Base-by-base conservation (phyloP, 2,113 vertebrate genomes). In the Macquaria australasica region DNA sequence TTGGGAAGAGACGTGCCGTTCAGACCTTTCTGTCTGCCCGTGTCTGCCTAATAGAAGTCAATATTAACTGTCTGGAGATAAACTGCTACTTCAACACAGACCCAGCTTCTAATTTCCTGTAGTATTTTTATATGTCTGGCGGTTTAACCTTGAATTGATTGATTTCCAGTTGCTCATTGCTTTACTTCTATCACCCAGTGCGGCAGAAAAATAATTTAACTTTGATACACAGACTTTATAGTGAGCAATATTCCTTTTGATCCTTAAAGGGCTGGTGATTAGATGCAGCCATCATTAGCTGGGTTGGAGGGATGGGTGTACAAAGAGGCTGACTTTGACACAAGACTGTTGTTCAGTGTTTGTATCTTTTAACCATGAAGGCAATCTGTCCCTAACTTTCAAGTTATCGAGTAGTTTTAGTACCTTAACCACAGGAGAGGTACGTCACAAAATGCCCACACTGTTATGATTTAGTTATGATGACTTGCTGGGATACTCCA, bases 1-100 rank as follows among this genome's bases (percentile, higher is more conserved):
- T 93, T 87, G 86, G 68, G 62, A 85, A 88, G 71, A 93, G 91
- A 90, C 91, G 82, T 94, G 93, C 85, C 14, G 45, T 74, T 85
- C 37, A n/a, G 88, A 56, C n/a, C 51, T 56, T 34, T 79, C 72
- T 39, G 56, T 20, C 66, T 28, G 72, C 63, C 51, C 2, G 12
- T n/a, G 83, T 88, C 82, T 34, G 74, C 82, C 75, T 79, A 51
- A 81, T 79, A 70, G 21, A 84, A 87, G 82, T 91, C 89, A 90
- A 90, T 93, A 88, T 92, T 88, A 90, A 89, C 89, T 81, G 85
- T 88, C 83, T 81, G 71, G 43, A 82, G 81, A 89, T 85, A 88
- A 92, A 88, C 53, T 77, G 34, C 21, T 12, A n/a, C 69, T 78
- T 87, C 78, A 55, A 67, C 73, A 62, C 4, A 3, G 48, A 53